Percentiles rank a stretch among this genome's conserved stretches.
These are phyloP conservation scores for Anthoscopus minutus DNA, from an alignment of 2,113 vertebrate genomes.

Conservation along the genomic window DNA sequence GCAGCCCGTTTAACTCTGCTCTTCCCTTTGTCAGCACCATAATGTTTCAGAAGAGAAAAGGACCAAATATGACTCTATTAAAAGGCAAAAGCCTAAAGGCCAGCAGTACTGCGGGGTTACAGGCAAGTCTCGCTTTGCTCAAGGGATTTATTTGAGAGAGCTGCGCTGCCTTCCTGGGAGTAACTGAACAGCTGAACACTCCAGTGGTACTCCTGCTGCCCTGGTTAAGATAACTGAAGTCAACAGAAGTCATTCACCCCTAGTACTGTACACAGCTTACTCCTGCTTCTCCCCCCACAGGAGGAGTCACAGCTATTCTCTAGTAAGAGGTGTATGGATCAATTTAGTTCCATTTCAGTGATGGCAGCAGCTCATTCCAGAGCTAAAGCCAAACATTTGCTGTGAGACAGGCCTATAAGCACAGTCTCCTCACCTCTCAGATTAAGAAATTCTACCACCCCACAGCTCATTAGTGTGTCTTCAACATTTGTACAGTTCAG, in stretches of 20 bases:
- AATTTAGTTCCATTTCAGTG: fast-evolving
- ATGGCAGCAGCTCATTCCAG: neutral
- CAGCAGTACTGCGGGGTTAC: fast-evolving
- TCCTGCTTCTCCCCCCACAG: neutral
- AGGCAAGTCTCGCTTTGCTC: neutral
- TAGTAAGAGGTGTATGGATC: fast-evolving
- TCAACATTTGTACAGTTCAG: neutral
- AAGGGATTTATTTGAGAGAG: neutral
- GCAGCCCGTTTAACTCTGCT: neutral
- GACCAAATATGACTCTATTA: neutral
- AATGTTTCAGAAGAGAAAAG: neutral
- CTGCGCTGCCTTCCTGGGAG: fast-evolving
- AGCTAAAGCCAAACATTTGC: neutral
- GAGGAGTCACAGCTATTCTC: neutral
- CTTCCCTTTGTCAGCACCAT: neutral
- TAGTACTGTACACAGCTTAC: neutral
- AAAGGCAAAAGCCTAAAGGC: neutral
- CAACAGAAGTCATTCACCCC: neutral
- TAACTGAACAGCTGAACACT: neutral
- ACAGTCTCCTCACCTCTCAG: neutral
- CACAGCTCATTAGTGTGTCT: neutral
- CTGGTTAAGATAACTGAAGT: neutral
- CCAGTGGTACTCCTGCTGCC: neutral
- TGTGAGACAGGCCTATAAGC: neutral
- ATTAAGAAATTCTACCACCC: neutral